Percentiles rank a stretch among this genome's conserved stretches.
Conservation (phyloP, 2,797 vertebrate genomes). For the Loris lydekkerianus region DNA sequence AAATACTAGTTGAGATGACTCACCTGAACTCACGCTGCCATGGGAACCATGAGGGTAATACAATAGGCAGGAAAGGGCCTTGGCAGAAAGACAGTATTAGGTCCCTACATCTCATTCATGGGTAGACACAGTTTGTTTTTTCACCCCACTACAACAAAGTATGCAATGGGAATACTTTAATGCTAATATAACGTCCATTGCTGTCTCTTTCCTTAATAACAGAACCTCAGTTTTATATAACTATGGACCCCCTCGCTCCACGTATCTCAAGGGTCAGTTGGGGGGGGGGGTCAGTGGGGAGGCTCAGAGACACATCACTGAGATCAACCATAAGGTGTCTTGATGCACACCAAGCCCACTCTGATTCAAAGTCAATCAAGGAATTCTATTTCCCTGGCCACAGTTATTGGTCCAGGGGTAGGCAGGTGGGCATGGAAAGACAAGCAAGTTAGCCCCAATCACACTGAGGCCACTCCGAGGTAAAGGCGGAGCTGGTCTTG, state of each 20-base stretch:
- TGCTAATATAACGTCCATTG: not conserved
- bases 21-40: slow-evolving; percentile 58
- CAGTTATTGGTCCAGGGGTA: not conserved
- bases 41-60: slow-evolving; percentile 60
- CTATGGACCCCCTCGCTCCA: not conserved
- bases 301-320: not conserved
- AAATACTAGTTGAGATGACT: slow-evolving; percentile 52
- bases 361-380: not conserved
- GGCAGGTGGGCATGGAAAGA: not conserved
- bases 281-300: not conserved
- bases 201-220: not conserved
- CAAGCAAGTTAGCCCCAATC: not conserved
- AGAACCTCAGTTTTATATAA: not conserved
- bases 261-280: not conserved
- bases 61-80: slow-evolving; percentile 40
- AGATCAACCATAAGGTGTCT: not conserved
- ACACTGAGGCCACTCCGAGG: not conserved
- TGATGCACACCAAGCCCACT: not conserved
- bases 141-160: not conserved
- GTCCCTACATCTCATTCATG: not conserved
- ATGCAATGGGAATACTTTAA: not conserved
- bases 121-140: slow-evolving; percentile 1
- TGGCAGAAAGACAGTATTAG: not conserved
- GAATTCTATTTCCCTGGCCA: not conserved
- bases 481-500: not conserved